These are phyloP conservation scores for Sinhomidia bicolor DNA, from an alignment of 2,888 invertebrate genomes.

Conservation along the genomic window DNA sequence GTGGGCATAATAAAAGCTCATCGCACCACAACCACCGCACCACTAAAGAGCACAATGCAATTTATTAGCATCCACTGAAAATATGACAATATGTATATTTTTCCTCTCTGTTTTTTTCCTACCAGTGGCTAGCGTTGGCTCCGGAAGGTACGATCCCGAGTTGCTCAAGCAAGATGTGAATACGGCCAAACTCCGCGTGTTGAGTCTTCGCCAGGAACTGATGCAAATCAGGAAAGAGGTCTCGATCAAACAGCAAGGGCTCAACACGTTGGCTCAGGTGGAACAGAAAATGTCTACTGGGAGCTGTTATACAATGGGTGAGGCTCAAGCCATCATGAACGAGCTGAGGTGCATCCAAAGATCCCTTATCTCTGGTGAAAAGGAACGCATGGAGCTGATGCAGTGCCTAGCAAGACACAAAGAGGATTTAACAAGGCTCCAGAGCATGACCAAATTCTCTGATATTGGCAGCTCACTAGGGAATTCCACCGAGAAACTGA, in stretches of 20 bases:
- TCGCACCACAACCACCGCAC: not conserved
- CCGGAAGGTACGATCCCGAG: constrained; percentile 96
- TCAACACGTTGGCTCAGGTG: constrained; percentile 94
- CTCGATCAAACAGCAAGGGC: constrained; percentile 94
- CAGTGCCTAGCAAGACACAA: constrained; percentile 95
- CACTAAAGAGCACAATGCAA: constrained; percentile 47
- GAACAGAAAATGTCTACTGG: constrained; percentile 93
- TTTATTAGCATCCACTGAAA: constrained; percentile 30
- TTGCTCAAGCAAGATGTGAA: constrained; percentile 95
- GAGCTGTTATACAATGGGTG: constrained; percentile 94
- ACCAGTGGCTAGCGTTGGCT: constrained; percentile 90
- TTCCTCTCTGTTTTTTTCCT: constrained; percentile 79
- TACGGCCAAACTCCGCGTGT: constrained; percentile 93
- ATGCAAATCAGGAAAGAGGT: constrained; percentile 96
- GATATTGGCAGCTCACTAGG: constrained; percentile 85
- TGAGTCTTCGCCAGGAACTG: constrained; percentile 93
- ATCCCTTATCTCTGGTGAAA: constrained; percentile 94
- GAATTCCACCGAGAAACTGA: constrained; percentile 92
- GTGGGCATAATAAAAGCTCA: too few species aligned
- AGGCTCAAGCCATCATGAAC: constrained; percentile 97
- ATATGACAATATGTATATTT: constrained; percentile 41
- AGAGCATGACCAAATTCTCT: constrained; percentile 87
- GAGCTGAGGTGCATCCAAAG: constrained; percentile 96
- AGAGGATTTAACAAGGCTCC: constrained; percentile 94
- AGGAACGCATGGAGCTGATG: constrained; percentile 96